Base-by-base conservation (phyloP, 2,113 vertebrate genomes). In the Ivindomyrus marchei region DNA sequence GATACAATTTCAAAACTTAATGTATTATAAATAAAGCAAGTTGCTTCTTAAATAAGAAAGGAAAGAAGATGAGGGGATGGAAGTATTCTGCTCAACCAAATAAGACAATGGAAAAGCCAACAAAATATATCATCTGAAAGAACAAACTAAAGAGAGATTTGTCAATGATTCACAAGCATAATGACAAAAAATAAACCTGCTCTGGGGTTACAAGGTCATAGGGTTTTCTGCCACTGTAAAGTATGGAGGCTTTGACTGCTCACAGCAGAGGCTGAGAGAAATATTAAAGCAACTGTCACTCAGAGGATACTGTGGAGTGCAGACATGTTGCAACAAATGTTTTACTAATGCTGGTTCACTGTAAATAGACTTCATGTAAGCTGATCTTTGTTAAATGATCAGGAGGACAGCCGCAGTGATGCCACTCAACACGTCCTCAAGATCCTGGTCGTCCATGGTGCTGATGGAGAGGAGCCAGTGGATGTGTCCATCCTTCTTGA, bases 401-500 rank as follows among this genome's bases (percentile, higher is more conserved):
- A 58, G 19, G 21, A 24, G 53, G 19, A 58, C 53, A 58, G 53
- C 19, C 6, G 6, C 17, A 58, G 53, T 58, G 53, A 58, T 58
- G 53, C 53, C 53, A 58, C 53, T 21, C 53, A 58, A 21, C 53
- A 58, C 0, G 21, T 58, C 21, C 53, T 58, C 53, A 58, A 58
- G 53, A 58, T 58, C 19, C 86, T 90, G 87, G 87, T 92, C 2
- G 58, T 91, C 89, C 90, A 88, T 91, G 52, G 85, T 89, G 86
- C 87, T 87, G 85, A 90, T 90, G 47, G 47, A 88, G 87, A 90
- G 74, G 90, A 89, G 84, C 90, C 70, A 90, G 90, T 90, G 70
- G 91, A 88, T 90, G 91, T 90, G 45, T 91, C 80, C 62, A 90
- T 89, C 80, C 77, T 89, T 90, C 58, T 74, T 74, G 90, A 92